Evolutionary conservation across 2,888 invertebrate genomes (phyloP), one percentile per base, ranked within the genome.

Genomic region (Rhamnusium bicolor): DNA sequence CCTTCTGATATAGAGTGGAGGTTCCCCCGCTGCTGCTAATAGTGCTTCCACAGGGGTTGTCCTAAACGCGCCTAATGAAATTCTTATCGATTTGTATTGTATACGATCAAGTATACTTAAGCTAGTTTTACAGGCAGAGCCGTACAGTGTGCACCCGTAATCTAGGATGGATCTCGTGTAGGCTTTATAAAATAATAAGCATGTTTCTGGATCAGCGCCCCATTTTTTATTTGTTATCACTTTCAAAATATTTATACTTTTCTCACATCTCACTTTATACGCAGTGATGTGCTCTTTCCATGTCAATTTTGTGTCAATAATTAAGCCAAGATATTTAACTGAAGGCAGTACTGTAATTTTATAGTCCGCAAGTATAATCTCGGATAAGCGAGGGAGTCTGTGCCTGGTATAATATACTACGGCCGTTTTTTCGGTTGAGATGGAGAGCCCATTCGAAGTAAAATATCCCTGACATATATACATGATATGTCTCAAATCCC

Each of bases 121-220:
- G 2, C 2, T 46, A 2, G 46, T 46, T 2, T 46, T 46, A 2
- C 12, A 46, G 2, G 46, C 46, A 6, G 46, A 46, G 10, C 46
- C 46, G 10, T 46, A 46, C 2, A 46, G 46, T 10, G n/a, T 46
- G 10, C 46, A 46, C 2, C 16, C 63, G 51, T 63, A 63, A 12
- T 63, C 63, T 3, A 51, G 2, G 5, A 63, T 63, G 12, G 63
- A 63, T 12, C 51, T 19, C 12, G 46, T 63, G n/a, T 40, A 51
- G 2, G 21, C 21, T 51, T 14, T 63, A 16, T 63, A 63, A 27
- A 63, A 27, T 27, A 54, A 14, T 19, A 66, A 2, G 4, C 27
- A 51, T 2, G 54, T 54, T 2, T 69, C 21, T 12, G 69, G 69
- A 19, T 69, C 61, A 19, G 69, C 69, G n/a, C 69, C 61, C 69